Evolutionary conservation across 2,113 vertebrate genomes (phyloP).

Genomic region (Perca flavescens): DNA sequence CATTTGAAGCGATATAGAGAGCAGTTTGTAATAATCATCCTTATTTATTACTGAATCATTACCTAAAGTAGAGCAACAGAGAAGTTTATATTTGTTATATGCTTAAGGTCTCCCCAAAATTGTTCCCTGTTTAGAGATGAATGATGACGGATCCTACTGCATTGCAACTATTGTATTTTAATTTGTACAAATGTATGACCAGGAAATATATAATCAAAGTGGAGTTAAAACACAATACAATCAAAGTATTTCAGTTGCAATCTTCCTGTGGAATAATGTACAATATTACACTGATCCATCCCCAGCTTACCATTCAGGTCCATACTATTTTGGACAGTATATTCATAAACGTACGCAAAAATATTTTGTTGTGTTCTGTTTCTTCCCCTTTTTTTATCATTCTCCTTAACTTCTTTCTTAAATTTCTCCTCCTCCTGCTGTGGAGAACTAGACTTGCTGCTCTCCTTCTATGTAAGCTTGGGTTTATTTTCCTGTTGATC

Average conservation of each 20-base stretch:
- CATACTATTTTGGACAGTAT: neutral
- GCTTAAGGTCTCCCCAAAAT: neutral
- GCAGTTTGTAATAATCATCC: neutral
- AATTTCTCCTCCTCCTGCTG: neutral
- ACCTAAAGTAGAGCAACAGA: neutral
- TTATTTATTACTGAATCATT: neutral
- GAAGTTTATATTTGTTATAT: neutral
- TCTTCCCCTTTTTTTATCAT: no score
- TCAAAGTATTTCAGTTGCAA: neutral
- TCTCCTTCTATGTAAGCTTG: neutral
- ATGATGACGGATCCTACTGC: neutral
- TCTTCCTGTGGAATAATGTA: neutral
- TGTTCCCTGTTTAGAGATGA: neutral
- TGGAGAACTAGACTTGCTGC: neutral
- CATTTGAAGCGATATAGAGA: constrained; percentile 46
- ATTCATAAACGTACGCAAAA: neutral
- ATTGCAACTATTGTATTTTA: neutral
- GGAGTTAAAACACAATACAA: neutral
- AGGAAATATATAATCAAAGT: neutral
- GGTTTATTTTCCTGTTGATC: neutral
- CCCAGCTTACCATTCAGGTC: neutral
- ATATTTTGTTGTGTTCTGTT: neutral
- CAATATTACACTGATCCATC: no score
- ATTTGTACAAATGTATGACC: neutral
- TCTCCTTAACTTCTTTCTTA: neutral